Conservation (phyloP, 64 coral and sea anemone genomes). For the Anthopleura sola region DNA sequence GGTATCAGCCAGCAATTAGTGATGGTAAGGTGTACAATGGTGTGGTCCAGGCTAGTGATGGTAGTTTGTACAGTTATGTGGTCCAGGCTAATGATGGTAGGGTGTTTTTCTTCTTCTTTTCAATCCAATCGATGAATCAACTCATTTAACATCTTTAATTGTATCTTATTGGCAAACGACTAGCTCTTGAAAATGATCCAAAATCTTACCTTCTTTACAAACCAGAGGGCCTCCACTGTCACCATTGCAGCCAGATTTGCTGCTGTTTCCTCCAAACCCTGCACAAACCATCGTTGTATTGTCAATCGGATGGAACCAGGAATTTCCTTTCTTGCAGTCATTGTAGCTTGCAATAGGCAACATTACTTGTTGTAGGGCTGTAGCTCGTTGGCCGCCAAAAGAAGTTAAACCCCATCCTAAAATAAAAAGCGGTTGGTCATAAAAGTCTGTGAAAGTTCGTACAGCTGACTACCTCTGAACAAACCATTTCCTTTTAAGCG, state of each 20-base stretch:
- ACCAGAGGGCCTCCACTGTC: conserved; percentile 80
- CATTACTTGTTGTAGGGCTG: conserved; percentile 40
- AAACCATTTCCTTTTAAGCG: background rate
- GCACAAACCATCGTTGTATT: conserved; percentile 73
- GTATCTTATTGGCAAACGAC: too few species aligned
- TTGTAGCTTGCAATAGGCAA: conserved; percentile 53
- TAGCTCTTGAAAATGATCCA: too few species aligned
- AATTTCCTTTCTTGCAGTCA: conserved; percentile 60
- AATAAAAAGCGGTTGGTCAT: background rate
- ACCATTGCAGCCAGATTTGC: conserved; percentile 69
- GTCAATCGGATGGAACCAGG: conserved; percentile 62
- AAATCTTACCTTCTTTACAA: conserved; percentile 35
- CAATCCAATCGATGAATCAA: too few species aligned
- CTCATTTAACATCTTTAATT: too few species aligned
- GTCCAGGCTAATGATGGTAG: too few species aligned
- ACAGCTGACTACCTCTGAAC: too few species aligned
- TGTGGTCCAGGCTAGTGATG: too few species aligned
- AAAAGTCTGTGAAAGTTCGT: background rate
- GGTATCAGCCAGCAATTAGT: too few species aligned
- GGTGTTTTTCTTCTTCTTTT: too few species aligned
- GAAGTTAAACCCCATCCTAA: conserved; percentile 15
- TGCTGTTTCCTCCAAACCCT: conserved; percentile 40
- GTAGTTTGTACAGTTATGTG: too few species aligned
- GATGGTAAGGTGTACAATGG: too few species aligned
- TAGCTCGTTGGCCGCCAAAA: background rate